Evolutionary conservation across 2,888 invertebrate species (phyloP).

Genomic region (Heteromurus nitidus): DNA sequence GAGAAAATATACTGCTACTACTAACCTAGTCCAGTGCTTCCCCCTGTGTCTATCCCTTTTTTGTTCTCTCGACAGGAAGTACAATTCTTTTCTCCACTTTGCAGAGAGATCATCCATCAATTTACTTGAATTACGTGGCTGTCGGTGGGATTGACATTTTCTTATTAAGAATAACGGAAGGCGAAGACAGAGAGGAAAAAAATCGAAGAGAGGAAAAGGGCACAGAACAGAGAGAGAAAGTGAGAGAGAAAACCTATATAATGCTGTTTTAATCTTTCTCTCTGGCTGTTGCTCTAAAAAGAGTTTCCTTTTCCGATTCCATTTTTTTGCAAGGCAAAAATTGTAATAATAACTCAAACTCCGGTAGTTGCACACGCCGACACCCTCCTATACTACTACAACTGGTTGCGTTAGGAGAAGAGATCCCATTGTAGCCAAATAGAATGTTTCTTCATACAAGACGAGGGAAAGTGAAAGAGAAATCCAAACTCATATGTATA

Average conservation of each 20-base stretch:
- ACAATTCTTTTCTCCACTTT: constrained; percentile 39
- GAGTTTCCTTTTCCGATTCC: neutral
- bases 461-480: constrained; percentile 31
- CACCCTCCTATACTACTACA: too few species aligned
- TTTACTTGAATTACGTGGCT: constrained; percentile 73
- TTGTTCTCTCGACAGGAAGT: too few species aligned
- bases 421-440: neutral
- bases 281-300: constrained; percentile 5
- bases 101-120: constrained; percentile 55
- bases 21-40: neutral
- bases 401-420: neutral
- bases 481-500: constrained; percentile 46
- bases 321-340: constrained; percentile 30
- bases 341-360: constrained; percentile 20
- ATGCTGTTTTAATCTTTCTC: constrained; percentile 50
- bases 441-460: too few species aligned
- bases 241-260: neutral
- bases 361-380: too few species aligned
- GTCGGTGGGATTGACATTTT: constrained; percentile 74
- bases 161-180: constrained; percentile 57
- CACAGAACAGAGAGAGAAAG: constrained; percentile 18
- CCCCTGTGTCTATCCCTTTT: neutral
- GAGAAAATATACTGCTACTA: neutral
- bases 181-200: neutral
- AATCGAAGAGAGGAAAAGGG: neutral